Evolutionary conservation across 2,797 vertebrate species (phyloP).

Genomic region (Schizothorax lantsangensis): DNA sequence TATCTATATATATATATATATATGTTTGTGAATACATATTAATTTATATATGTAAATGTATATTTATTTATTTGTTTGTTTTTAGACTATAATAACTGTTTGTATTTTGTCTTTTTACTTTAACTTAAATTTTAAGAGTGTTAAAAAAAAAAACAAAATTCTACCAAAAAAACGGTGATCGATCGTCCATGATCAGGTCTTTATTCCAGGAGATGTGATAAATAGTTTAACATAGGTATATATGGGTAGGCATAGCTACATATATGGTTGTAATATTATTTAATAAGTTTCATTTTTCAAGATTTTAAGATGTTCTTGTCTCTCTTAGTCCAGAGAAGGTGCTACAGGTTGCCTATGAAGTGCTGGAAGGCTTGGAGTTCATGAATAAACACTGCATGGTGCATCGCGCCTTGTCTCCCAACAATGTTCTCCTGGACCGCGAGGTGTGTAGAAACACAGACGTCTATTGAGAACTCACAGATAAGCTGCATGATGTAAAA

Average conservation of each 20-base stretch:
- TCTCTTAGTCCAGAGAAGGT: constrained; percentile 78
- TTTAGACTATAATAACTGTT: background rate
- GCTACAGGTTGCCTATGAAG: constrained; percentile 88
- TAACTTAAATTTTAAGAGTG: background rate
- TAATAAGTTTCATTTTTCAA: background rate
- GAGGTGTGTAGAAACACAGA: constrained; percentile 78
- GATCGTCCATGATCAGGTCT: background rate
- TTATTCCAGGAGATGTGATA: background rate
- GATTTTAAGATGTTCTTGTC: constrained; percentile 10
- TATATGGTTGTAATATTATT: background rate
- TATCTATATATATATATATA: too few relatives aligned
- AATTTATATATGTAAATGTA: background rate
- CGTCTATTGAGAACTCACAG: background rate
- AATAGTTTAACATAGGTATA: background rate
- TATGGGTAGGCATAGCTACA: background rate
- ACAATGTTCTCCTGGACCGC: constrained; percentile 91
- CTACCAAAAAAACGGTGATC: background rate
- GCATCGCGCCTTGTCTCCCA: constrained; percentile 88
- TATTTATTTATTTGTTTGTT: background rate
- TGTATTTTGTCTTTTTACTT: background rate
- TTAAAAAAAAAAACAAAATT: background rate
- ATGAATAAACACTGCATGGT: constrained; percentile 94
- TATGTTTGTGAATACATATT: background rate
- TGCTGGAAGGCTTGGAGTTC: constrained; percentile 91
- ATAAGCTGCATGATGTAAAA: background rate